phyloP scores from a whole-genome alignment of 2,797 vertebrate genomes.

The Thaleichthys pacificus region DNA sequence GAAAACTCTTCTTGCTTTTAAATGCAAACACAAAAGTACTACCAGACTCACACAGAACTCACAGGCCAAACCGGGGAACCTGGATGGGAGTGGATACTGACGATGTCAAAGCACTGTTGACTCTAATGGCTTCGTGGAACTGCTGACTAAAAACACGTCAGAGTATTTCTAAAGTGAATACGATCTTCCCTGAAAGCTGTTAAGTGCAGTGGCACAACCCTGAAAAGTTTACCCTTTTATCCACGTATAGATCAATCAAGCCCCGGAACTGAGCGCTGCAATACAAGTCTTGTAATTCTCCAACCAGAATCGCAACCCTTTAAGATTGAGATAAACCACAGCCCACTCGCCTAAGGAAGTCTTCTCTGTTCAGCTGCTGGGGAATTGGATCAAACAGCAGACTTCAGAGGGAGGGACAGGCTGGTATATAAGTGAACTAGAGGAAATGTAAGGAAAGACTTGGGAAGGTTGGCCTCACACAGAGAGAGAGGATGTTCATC shows the following conservation, averaged over 20 bases:
- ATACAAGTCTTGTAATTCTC: neutral
- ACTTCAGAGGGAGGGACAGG: conserved; percentile 14
- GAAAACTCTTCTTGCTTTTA: too few relatives aligned
- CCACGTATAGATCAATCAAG: too few relatives aligned
- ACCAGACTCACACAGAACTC: too few relatives aligned
- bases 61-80: too few relatives aligned
- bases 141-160: neutral
- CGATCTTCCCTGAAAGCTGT: neutral
- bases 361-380: conserved; percentile 12
- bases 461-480: conserved; percentile 2
- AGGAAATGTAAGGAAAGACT: conserved; percentile 11
- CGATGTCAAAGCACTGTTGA: too few relatives aligned
- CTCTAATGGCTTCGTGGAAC: too few relatives aligned
- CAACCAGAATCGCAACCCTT: neutral
- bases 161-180: neutral
- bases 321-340: neutral
- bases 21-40: too few relatives aligned
- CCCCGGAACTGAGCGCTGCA: neutral
- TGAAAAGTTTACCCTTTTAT: neutral
- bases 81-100: too few relatives aligned
- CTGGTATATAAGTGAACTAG: neutral
- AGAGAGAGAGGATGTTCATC: conserved; percentile 3
- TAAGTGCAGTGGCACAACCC: neutral
- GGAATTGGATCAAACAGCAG: conserved; percentile 4
- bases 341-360: neutral